Conservation (phyloP, 1,140 invertebrate species). For the Cyphomyrmex costatus region DNA sequence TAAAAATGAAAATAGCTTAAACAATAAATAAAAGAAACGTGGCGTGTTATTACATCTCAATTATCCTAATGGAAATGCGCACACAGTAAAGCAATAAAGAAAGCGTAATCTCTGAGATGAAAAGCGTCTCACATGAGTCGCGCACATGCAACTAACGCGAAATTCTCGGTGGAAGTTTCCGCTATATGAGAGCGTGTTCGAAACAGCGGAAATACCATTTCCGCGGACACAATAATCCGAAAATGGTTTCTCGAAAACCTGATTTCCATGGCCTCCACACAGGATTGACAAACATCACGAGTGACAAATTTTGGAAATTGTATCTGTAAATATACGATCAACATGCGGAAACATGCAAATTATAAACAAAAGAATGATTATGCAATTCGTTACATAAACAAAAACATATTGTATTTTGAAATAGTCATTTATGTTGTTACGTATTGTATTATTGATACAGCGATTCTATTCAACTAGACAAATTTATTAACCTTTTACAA, state of each 20-base stretch:
- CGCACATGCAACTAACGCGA: slow-evolving; percentile 35
- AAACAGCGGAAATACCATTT: slow-evolving; percentile 55
- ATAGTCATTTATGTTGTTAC: background rate
- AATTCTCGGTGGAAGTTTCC: slow-evolving; percentile 43
- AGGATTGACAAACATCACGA: slow-evolving; percentile 11
- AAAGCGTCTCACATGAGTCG: background rate
- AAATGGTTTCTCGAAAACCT: slow-evolving; percentile 48
- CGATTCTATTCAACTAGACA: background rate
- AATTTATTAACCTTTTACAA: background rate
- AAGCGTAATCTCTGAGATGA: background rate
- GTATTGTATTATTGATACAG: background rate
- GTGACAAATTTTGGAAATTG: slow-evolving; percentile 30
- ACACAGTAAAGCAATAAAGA: background rate
- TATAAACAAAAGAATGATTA: background rate
- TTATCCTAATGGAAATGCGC: background rate
- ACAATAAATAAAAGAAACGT: background rate
- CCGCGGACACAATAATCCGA: slow-evolving; percentile 34
- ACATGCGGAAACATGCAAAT: background rate
- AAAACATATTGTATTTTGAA: background rate
- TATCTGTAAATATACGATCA: background rate
- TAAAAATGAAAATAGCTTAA: background rate
- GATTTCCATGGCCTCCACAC: background rate
- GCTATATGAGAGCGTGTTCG: background rate
- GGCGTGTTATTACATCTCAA: background rate
- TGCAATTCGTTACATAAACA: background rate